phyloP scores from a whole-genome alignment of 2,888 invertebrate genomes.

The Catocala fraxini region DNA sequence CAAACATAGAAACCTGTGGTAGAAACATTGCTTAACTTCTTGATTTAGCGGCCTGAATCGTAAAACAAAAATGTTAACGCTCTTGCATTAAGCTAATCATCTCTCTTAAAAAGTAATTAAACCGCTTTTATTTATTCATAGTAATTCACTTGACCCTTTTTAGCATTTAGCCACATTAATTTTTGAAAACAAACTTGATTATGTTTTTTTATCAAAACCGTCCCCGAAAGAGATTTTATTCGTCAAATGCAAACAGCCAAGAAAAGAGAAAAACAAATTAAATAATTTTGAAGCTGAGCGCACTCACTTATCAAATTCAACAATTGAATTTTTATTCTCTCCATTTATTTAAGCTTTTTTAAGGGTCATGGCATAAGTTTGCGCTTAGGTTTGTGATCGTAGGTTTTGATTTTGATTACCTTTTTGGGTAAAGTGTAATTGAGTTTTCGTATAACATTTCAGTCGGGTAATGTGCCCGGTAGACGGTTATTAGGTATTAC shows the following conservation, averaged over 20 bases:
- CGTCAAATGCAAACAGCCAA: constrained; percentile 28
- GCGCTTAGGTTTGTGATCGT: too few species aligned
- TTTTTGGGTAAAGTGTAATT: too few species aligned
- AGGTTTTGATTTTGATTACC: too few species aligned
- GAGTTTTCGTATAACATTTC: too few species aligned
- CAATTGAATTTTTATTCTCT: constrained; percentile 40
- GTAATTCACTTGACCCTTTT: constrained; percentile 12
- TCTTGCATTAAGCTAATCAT: too few species aligned
- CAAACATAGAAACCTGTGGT: too few species aligned
- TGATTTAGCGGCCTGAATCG: too few species aligned
- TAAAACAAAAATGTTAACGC: too few species aligned
- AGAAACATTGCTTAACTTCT: too few species aligned
- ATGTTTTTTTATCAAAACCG: constrained; percentile 37
- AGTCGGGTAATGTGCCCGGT: too few species aligned
- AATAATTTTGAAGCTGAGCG: constrained; percentile 33
- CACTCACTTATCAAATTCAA: constrained; percentile 37
- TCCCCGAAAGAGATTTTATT: constrained; percentile 31
- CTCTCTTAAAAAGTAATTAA: neutral
- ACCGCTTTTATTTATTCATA: neutral
- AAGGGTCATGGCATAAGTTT: neutral
- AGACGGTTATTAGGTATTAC: too few species aligned
- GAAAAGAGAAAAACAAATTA: constrained; percentile 43
- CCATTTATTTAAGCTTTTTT: constrained; percentile 4
- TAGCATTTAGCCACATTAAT: constrained; percentile 21
- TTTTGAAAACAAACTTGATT: constrained; percentile 40